Percentiles rank a stretch among this genome's conserved stretches.
These are phyloP conservation scores for Galeruca laticollis DNA, from an alignment of 2,888 invertebrate genomes.

Conservation along the genomic window DNA sequence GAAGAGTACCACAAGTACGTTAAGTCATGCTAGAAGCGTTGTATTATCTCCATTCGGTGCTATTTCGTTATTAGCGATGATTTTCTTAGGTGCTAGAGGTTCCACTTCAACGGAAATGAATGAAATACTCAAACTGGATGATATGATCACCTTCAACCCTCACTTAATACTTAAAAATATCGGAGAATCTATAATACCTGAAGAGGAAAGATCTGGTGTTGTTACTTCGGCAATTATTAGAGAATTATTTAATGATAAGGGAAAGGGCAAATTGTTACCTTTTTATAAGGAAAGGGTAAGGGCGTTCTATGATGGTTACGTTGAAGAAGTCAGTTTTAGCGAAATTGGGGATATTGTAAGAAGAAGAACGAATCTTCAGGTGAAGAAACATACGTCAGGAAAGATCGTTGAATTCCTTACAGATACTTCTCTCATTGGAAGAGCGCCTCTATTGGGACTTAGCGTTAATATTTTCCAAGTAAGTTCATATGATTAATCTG, in stretches of 20 bases:
- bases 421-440: conserved; percentile 77
- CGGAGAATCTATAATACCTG: conserved; percentile 80
- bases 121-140: conserved; percentile 84
- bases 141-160: conserved; percentile 91
- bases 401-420: conserved; percentile 82
- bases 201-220: conserved; percentile 77
- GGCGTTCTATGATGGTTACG: conserved; percentile 88
- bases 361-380: conserved; percentile 82
- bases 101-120: conserved; percentile 93
- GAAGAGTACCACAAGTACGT: conserved; percentile 77
- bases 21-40: conserved; percentile 82
- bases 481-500: conserved; percentile 50
- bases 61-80: conserved; percentile 89
- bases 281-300: conserved; percentile 91
- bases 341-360: conserved; percentile 86
- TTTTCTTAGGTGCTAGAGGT: conserved; percentile 88
- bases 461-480: conserved; percentile 86
- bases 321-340: conserved; percentile 87
- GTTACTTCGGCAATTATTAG: conserved; percentile 85
- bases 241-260: conserved; percentile 85
- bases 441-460: conserved; percentile 83
- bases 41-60: conserved; percentile 87
- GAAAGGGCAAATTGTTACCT: conserved; percentile 82
- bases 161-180: conserved; percentile 89
- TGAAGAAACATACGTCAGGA: conserved; percentile 83